Evolutionary conservation across 1,140 invertebrate species (phyloP), one percentile per base, ranked within the genome.

Genomic region (Megalopta genalis): DNA sequence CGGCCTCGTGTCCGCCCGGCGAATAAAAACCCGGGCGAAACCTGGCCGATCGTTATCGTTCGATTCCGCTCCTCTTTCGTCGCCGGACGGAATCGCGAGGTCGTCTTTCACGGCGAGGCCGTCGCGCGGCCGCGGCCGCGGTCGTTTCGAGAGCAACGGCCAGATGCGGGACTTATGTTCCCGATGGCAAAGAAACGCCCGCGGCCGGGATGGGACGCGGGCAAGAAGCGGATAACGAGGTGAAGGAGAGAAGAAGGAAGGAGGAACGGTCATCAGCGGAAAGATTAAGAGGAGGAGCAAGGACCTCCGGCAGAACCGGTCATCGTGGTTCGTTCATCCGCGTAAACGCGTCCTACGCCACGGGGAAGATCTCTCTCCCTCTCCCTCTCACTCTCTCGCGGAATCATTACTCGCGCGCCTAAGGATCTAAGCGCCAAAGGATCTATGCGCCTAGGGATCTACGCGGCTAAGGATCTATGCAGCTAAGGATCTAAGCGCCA

Each of bases 211-310:
- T 79, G 67, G 68, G 46, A 76, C 64, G 64, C 54, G 23, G 59
- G 68, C 39, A 67, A 82, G 59, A 84, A 75, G 42, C 80, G 80
- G 76, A 77, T 82, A 78, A 79, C 54, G 32, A 76, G 63, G 52
- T 82, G 70, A 86, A 80, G 67, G 57, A 85, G 66, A 72, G 54
- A 57, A 60, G 66, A 71, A 77, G 69, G 69, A 63, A 73, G 76
- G 62, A 81, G 65, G 72, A 64, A 76, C 75, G 79, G 63, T 86
- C 85, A 88, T 85, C 79, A 81, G 76, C 42, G 78, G 70, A 77
- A 86, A 86, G 85, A 87, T 87, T 87, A 83, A 85, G 77, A 81
- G 84, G 82, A 84, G 84, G 84, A 86, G 82, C 86, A 87, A 87
- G 81, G 82, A 88, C 84, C 83, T 87, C 77, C 66, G 63, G 77